Conservation (phyloP, 2,797 vertebrate genomes). For the Sternotherus odoratus region DNA sequence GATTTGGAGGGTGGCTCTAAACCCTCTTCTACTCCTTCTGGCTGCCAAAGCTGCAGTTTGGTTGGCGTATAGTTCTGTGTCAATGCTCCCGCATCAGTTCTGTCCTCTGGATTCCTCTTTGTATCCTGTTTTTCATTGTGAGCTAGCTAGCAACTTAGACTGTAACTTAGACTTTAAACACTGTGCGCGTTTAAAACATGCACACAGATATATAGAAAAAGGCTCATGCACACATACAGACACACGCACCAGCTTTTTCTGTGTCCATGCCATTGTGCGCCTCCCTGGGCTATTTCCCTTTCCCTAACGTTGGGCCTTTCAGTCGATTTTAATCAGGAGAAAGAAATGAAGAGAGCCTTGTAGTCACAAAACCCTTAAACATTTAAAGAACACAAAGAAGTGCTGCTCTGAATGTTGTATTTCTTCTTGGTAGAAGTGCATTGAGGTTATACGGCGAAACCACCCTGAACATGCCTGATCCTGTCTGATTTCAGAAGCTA, state of each 20-base stretch:
- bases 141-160: background rate
- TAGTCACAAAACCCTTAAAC: background rate
- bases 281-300: background rate
- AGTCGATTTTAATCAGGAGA: too few species aligned
- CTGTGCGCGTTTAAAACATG: background rate
- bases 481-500: too few species aligned
- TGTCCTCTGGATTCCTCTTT: background rate
- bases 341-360: background rate
- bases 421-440: background rate
- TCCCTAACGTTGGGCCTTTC: background rate
- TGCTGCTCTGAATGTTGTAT: accelerated
- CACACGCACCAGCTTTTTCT: too few species aligned
- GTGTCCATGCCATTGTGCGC: background rate
- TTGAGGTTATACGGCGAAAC: too few species aligned
- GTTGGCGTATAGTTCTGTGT: background rate
- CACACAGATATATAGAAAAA: background rate
- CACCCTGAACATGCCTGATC: too few species aligned
- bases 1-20: background rate
- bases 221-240: background rate
- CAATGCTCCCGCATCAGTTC: background rate
- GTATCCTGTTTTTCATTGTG: background rate
- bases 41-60: background rate
- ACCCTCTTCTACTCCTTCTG: background rate
- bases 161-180: background rate
- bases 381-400: background rate